These are phyloP conservation scores for Perognathus longimembris DNA, from an alignment of 2,113 vertebrate species.

Conservation along the genomic window DNA sequence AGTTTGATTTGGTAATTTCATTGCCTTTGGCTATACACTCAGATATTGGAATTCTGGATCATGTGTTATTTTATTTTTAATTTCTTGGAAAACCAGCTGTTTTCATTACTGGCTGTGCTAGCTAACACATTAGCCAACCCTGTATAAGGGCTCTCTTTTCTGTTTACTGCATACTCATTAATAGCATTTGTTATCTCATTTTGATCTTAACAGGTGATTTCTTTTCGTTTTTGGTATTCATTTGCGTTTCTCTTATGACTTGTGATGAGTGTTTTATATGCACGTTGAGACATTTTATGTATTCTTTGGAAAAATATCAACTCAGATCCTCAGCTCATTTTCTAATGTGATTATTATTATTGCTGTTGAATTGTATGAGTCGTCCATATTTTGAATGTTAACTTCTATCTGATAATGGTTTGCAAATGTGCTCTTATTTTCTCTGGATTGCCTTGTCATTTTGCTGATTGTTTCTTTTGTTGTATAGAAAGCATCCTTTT, in stretches of 20 bases:
- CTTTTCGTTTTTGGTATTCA: background rate
- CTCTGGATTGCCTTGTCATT: background rate
- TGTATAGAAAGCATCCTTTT: background rate
- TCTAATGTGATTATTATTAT: background rate
- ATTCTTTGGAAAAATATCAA: background rate
- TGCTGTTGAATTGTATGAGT: background rate
- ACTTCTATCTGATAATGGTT: background rate
- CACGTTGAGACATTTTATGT: background rate
- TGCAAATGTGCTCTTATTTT: background rate
- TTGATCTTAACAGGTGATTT: background rate
- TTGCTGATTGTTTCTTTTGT: background rate
- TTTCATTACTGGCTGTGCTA: background rate
- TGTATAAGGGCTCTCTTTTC: background rate
- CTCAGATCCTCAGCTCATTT: background rate
- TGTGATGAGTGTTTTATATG: background rate
- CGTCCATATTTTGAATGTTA: background rate
- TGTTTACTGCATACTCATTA: no score
- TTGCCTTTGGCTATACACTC: background rate
- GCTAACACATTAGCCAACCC: background rate
- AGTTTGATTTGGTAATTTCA: slow-evolving; percentile 10
- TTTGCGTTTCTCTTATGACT: background rate
- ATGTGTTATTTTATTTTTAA: background rate
- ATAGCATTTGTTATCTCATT: no score
- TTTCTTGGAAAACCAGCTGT: background rate
- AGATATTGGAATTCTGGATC: background rate